Percentiles rank a stretch among this genome's conserved stretches.
These are phyloP conservation scores for Digitonthophagus gazella DNA, from an alignment of 2,888 invertebrate species.

Conservation along the genomic window DNA sequence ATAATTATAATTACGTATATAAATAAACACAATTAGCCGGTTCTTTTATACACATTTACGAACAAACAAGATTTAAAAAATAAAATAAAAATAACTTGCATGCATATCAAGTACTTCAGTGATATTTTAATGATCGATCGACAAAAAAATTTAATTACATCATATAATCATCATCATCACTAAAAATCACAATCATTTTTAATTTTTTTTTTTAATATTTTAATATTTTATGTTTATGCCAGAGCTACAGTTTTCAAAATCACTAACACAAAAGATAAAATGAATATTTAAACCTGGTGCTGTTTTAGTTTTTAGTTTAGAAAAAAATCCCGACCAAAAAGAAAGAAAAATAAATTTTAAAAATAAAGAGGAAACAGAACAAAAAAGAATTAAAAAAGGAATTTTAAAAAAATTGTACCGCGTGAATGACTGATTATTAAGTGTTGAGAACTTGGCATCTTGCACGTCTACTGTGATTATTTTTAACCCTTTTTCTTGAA, in stretches of 20 bases:
- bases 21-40: neutral
- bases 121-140: constrained; percentile 3
- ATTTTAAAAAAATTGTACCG: neutral
- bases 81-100: neutral
- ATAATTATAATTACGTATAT: neutral
- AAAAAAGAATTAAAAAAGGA: neutral
- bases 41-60: neutral
- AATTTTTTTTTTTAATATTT: neutral
- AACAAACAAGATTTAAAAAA: neutral
- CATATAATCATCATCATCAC: no score
- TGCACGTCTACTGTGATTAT: constrained; percentile 27
- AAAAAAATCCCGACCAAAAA: neutral
- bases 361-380: neutral
- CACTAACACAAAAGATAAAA: neutral
- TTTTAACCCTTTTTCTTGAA: neutral
- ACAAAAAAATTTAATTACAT: neutral
- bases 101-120: constrained; percentile 9
- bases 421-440: neutral
- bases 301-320: no score
- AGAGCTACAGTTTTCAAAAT: constrained; percentile 2
- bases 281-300: neutral
- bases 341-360: constrained; percentile 7
- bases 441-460: constrained; percentile 18
- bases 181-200: neutral
- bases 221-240: constrained; percentile 1